Conservation (phyloP, 2,888 invertebrate species). For the Adela reaumurella region DNA sequence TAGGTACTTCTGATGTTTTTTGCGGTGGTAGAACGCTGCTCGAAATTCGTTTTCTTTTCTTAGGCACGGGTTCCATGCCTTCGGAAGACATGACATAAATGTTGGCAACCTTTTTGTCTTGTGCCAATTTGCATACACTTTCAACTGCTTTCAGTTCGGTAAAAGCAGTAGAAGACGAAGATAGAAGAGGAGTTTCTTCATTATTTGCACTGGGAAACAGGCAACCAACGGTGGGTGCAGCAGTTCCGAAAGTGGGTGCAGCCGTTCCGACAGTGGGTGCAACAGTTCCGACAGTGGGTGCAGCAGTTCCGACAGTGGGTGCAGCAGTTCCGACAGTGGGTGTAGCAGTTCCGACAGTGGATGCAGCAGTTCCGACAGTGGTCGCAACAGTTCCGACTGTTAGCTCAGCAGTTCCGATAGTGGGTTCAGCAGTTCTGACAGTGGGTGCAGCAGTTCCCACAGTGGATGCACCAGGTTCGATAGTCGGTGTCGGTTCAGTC, state of each 20-base stretch:
- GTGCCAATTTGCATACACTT: slow-evolving; percentile 9
- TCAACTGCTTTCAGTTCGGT: slow-evolving; percentile 14
- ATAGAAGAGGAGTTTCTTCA: slow-evolving; percentile 15
- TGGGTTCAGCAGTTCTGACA: too few relatives aligned
- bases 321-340: background rate
- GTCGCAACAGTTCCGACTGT: too few relatives aligned
- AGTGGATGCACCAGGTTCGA: slow-evolving; percentile 1
- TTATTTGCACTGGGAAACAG: slow-evolving; percentile 21
- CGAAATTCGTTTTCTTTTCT: slow-evolving; percentile 42
- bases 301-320: too few relatives aligned
- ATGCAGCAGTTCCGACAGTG: too few relatives aligned
- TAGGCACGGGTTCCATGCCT: slow-evolving; percentile 21
- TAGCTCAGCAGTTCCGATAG: too few relatives aligned
- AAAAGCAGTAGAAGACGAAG: background rate
- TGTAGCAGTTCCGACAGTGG: too few relatives aligned
- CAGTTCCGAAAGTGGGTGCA: background rate
- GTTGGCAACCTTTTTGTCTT: slow-evolving; percentile 33
- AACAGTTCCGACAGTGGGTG: background rate
- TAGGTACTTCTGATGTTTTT: slow-evolving; percentile 25
- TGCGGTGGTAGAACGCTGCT: slow-evolving; percentile 37
- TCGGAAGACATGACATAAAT: slow-evolving; percentile 32
- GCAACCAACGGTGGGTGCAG: slow-evolving; percentile 3
- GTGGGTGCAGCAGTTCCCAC: too few relatives aligned
- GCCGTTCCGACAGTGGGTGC: too few relatives aligned
- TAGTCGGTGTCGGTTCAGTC: slow-evolving; percentile 13